These are phyloP conservation scores for Callipepla californica DNA, from an alignment of 2,113 vertebrate genomes.

Conservation along the genomic window DNA sequence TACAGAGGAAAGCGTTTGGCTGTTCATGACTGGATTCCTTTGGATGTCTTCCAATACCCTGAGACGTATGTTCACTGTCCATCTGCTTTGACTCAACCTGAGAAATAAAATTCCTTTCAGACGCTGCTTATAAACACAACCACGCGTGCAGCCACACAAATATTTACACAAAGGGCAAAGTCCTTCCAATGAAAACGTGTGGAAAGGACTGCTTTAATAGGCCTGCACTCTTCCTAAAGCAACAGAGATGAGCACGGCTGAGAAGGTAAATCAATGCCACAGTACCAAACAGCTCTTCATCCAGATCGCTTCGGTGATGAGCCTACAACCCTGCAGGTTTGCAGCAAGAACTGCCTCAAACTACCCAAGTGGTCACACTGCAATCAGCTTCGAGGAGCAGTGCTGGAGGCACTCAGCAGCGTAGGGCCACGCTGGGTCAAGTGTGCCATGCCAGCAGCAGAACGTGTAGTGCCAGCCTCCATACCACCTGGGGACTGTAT, in stretches of 20 bases:
- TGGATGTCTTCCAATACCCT: neutral
- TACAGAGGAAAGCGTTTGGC: neutral
- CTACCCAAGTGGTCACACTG: neutral
- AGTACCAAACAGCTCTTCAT: neutral
- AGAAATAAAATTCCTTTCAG: neutral
- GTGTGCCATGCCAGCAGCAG: neutral
- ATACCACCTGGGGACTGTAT: neutral
- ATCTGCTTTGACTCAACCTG: neutral
- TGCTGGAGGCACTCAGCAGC: neutral
- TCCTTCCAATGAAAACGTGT: neutral
- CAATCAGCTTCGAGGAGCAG: neutral
- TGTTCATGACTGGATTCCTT: neutral
- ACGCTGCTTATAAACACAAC: neutral
- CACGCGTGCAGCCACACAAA: neutral
- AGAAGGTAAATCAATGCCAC: neutral
- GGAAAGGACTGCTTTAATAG: neutral
- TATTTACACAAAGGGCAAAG: neutral
- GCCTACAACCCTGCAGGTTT: neutral
- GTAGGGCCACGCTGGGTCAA: neutral
- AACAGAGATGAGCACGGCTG: neutral
- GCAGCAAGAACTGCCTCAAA: neutral
- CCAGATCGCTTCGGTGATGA: neutral
- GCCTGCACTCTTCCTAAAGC: neutral
- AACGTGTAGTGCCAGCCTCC: neutral
- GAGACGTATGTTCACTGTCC: neutral